These are phyloP conservation scores for Erithacus rubecula DNA, from an alignment of 2,797 vertebrate species.

Conservation along the genomic window DNA sequence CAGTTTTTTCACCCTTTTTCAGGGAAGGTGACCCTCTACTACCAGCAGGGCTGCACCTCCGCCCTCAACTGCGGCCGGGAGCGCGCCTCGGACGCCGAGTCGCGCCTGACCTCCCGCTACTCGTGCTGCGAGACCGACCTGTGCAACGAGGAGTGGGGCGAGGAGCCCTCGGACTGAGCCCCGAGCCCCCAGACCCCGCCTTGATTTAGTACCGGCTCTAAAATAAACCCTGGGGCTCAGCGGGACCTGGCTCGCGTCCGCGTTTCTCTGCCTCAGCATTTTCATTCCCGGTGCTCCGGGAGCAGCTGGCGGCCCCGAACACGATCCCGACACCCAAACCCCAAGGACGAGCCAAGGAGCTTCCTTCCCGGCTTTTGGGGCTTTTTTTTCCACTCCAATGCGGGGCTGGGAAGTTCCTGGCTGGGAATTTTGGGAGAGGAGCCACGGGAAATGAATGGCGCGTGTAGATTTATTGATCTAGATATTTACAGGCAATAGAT, in stretches of 20 bases:
- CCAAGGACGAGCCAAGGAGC: neutral
- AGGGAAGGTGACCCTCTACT: constrained; percentile 1
- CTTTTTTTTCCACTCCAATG: neutral
- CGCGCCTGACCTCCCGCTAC: neutral
- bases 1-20: neutral
- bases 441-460: no score
- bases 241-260: neutral
- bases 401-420: neutral
- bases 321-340: neutral
- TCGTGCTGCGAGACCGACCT: constrained; percentile 35
- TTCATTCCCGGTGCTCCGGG: neutral
- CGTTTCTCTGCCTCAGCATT: neutral
- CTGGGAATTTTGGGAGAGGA: neutral
- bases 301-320: neutral
- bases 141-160: constrained; percentile 4
- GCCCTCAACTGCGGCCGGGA: constrained; percentile 10
- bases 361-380: neutral
- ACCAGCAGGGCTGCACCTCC: constrained; percentile 35
- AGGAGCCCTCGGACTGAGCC: neutral
- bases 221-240: neutral
- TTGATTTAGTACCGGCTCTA: neutral
- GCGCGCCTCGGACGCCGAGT: neutral
- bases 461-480: fast-evolving
- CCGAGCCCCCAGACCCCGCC: fast-evolving
- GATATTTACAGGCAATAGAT: neutral